phyloP scores from a whole-genome alignment of 2,113 vertebrate genomes.

The Syrmaticus mikado region DNA sequence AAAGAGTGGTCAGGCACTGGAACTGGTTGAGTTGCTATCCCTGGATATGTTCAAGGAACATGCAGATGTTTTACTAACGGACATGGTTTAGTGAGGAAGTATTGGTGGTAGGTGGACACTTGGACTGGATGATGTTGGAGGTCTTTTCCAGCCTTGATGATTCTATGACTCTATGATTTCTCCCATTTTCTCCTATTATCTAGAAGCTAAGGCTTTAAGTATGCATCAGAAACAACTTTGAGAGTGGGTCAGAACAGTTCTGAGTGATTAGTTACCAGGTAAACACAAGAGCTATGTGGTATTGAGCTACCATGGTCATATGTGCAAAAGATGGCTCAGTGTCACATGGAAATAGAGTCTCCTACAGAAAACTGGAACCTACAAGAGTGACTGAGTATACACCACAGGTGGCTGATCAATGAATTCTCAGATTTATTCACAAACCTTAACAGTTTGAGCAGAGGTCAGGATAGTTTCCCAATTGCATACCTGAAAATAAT shows the following conservation, averaged over 20 bases:
- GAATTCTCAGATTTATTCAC: neutral
- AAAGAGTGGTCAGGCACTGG: too few species aligned
- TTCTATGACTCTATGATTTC: neutral
- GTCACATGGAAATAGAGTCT: neutral
- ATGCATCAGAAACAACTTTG: neutral
- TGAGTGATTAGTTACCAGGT: neutral
- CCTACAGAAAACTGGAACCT: neutral
- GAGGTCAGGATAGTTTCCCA: neutral
- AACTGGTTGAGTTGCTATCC: too few species aligned
- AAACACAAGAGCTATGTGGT: neutral
- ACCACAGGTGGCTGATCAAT: neutral
- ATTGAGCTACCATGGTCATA: neutral
- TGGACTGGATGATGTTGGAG: too few species aligned
- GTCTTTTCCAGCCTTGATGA: too few species aligned
- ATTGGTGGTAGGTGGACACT: too few species aligned
- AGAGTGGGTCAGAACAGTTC: neutral
- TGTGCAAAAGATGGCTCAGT: neutral
- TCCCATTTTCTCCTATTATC: neutral
- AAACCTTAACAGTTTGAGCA: neutral
- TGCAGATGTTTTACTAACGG: too few species aligned
- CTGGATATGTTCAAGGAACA: too few species aligned
- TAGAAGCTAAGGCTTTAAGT: neutral
- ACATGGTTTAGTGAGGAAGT: too few species aligned
- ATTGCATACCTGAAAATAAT: neutral
- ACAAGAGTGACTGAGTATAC: neutral